Percentiles rank a stretch among this genome's conserved stretches.
These are phyloP conservation scores for Brenthis ino DNA, from an alignment of 2,888 invertebrate genomes.

Conservation along the genomic window DNA sequence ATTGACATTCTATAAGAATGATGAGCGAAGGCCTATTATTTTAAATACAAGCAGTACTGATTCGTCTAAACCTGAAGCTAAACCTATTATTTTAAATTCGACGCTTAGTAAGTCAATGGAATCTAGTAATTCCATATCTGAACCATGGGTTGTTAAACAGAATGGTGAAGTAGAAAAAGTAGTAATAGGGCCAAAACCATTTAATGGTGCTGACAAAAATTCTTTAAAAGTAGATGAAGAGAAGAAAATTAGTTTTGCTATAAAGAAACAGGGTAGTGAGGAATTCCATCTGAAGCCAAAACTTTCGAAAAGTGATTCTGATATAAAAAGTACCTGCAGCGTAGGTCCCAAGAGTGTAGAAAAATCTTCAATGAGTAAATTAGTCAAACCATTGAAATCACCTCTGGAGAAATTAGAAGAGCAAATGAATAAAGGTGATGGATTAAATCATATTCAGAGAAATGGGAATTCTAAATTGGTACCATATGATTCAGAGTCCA, in stretches of 20 bases:
- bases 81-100: conserved; percentile 73
- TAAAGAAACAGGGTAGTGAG: conserved; percentile 63
- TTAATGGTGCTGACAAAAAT: conserved; percentile 62
- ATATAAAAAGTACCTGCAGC: conserved; percentile 50
- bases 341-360: conserved; percentile 52
- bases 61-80: conserved; percentile 57
- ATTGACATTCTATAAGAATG: conserved; percentile 68
- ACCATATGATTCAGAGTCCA: conserved; percentile 84
- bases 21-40: conserved; percentile 63
- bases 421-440: conserved; percentile 70
- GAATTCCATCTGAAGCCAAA: conserved; percentile 57
- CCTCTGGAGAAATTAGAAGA: conserved; percentile 73
- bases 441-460: conserved; percentile 51
- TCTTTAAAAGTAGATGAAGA: conserved; percentile 59
- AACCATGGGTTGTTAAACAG: conserved; percentile 77
- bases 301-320: conserved; percentile 61
- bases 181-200: conserved; percentile 55
- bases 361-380: conserved; percentile 58
- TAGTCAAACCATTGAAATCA: conserved; percentile 65
- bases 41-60: conserved; percentile 60
- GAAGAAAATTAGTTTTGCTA: conserved; percentile 63
- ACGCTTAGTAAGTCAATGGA: conserved; percentile 65
- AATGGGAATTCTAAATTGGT: conserved; percentile 73
- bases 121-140: conserved; percentile 55
- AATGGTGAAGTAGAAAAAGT: conserved; percentile 76